Percentiles rank a stretch among this genome's conserved stretches.
Evolutionary conservation across 1,140 invertebrate genomes (phyloP).

Genomic region (Proctacanthus coquilletti): DNA sequence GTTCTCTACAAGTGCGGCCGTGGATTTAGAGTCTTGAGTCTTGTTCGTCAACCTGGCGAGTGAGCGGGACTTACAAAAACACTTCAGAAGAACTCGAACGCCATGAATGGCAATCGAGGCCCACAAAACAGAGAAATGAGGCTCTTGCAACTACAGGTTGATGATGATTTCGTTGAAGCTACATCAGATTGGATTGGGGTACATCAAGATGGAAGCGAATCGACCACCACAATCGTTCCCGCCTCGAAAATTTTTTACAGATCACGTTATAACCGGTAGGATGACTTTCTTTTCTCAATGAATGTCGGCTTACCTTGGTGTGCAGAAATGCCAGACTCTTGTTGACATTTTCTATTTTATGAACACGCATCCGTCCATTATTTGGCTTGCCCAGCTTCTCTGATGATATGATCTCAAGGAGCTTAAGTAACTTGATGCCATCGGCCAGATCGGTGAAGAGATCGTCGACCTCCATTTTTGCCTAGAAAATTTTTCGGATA

Average conservation of each 20-base stretch:
- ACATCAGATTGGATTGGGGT: too few relatives aligned
- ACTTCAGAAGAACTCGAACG: background rate
- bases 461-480: conserved; percentile 92
- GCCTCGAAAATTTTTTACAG: too few relatives aligned
- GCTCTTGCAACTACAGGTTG: too few relatives aligned
- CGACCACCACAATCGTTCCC: too few relatives aligned
- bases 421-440: conserved; percentile 86
- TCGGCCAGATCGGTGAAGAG: conserved; percentile 92
- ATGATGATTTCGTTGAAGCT: too few relatives aligned
- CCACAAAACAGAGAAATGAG: too few relatives aligned
- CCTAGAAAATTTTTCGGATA: conserved; percentile 33
- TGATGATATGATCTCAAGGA: conserved; percentile 97
- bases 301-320: conserved; percentile 77
- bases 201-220: too few relatives aligned
- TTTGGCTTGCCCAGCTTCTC: conserved; percentile 95
- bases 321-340: conserved; percentile 94
- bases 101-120: too few relatives aligned
- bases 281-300: too few relatives aligned
- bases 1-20: too few relatives aligned
- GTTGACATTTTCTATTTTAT: conserved; percentile 99
- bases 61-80: background rate
- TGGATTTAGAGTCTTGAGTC: too few relatives aligned
- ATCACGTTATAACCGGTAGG: too few relatives aligned
- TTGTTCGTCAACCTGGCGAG: conserved; percentile 2
- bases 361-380: conserved; percentile 91